phyloP scores from a whole-genome alignment of 2,113 vertebrate species.

The Camelus dromedarius region DNA sequence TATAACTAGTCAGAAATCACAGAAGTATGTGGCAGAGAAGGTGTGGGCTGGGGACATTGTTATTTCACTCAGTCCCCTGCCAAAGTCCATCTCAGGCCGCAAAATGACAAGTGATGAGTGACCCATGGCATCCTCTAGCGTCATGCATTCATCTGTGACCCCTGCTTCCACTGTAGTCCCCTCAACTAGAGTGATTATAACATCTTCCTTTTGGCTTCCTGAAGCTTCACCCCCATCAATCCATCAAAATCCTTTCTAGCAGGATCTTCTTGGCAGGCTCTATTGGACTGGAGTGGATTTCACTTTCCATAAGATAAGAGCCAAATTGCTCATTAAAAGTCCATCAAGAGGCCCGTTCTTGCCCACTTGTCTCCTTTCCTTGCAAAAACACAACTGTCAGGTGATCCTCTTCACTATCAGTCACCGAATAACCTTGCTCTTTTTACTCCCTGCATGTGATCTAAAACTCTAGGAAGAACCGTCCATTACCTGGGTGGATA shows the following conservation, averaged over 20 bases:
- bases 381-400: not conserved
- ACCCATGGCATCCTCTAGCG: not conserved
- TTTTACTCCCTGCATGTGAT: not conserved
- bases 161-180: not conserved
- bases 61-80: not conserved
- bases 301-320: not conserved
- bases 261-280: not conserved
- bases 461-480: constrained; percentile 4
- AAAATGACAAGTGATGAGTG: not conserved
- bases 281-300: not conserved
- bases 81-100: not conserved
- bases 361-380: not conserved
- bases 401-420: not conserved
- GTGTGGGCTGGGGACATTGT: not conserved
- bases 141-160: not conserved
- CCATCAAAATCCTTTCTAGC: not conserved
- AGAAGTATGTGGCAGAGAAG: not conserved
- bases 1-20: not conserved
- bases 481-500: not conserved
- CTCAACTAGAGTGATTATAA: not conserved
- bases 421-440: not conserved
- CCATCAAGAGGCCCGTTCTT: not conserved
- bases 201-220: not conserved
- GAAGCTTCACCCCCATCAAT: not conserved
- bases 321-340: not conserved